These are phyloP conservation scores for Coptodon bakossiorum DNA, from an alignment of 2,113 vertebrate genomes.

Conservation along the genomic window DNA sequence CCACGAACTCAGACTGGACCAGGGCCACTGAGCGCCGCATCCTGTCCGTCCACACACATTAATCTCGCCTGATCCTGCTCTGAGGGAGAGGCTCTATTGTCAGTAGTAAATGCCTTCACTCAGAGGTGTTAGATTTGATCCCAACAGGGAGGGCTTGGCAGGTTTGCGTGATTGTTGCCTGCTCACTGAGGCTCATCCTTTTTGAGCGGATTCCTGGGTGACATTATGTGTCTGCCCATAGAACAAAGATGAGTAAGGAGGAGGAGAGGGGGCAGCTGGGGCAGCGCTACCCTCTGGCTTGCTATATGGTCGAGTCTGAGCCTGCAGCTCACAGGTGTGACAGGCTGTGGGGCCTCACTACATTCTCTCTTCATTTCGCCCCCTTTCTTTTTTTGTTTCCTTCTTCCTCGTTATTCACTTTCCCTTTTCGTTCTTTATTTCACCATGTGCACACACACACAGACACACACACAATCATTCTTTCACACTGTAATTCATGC, in stretches of 20 bases:
- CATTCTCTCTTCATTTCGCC: conserved; percentile 31
- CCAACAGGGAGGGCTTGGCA: conserved; percentile 60
- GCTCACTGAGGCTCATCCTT: conserved; percentile 72
- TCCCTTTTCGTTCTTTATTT: background rate
- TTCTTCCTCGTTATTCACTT: background rate
- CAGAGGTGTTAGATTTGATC: conserved; percentile 62
- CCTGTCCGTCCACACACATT: conserved; percentile 47
- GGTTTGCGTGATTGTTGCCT: conserved; percentile 66
- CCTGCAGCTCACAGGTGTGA: conserved; percentile 75
- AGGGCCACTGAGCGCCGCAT: conserved; percentile 9
- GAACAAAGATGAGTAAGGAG: conserved; percentile 63
- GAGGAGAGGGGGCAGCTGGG: conserved; percentile 43
- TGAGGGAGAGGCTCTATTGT: conserved; percentile 57
- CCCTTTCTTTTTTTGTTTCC: background rate
- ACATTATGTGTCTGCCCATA: conserved; percentile 59
- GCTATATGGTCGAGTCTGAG: conserved; percentile 67
- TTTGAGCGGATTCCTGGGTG: conserved; percentile 71
- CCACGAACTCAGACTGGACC: conserved; percentile 46
- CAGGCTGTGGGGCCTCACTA: conserved; percentile 38
- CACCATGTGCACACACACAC: background rate
- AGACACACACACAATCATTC: background rate
- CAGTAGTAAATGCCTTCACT: conserved; percentile 56
- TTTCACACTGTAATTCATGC: conserved; percentile 72
- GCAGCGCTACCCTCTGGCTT: conserved; percentile 68
- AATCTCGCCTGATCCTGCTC: conserved; percentile 53